Percentiles rank a stretch among this genome's conserved stretches.
phyloP scores from a whole-genome alignment of 1,140 invertebrate species.

The Aphelinus certus region DNA sequence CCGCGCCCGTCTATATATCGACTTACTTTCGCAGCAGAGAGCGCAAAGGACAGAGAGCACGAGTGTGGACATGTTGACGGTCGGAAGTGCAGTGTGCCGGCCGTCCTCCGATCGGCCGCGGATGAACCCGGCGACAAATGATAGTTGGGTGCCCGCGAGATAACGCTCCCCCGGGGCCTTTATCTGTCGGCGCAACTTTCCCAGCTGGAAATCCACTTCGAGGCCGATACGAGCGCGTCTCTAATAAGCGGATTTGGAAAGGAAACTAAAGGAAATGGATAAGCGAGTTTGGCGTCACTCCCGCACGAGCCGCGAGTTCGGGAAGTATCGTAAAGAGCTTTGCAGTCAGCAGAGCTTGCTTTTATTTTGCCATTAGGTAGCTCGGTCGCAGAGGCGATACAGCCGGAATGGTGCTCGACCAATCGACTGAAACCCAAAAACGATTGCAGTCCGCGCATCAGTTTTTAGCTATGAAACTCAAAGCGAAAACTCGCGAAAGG shows the following conservation, averaged over 20 bases:
- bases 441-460: too few relatives aligned
- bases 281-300: neutral
- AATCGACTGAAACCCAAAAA: too few relatives aligned
- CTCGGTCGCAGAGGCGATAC: too few relatives aligned
- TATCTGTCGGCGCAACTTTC: too few relatives aligned
- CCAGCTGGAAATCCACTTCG: too few relatives aligned
- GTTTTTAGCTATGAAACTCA: too few relatives aligned
- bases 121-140: neutral
- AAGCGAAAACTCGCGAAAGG: too few relatives aligned
- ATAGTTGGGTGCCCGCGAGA: constrained; percentile 14
- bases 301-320: constrained; percentile 23
- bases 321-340: constrained; percentile 38
- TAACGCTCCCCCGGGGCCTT: neutral
- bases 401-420: too few relatives aligned
- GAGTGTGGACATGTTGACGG: constrained; percentile 33
- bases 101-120: neutral
- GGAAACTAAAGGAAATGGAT: neutral
- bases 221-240: neutral
- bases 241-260: neutral
- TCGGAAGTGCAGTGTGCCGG: neutral
- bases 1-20: neutral
- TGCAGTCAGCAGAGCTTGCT: constrained; percentile 5
- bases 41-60: constrained; percentile 4
- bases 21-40: constrained; percentile 20
- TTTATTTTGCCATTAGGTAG: too few relatives aligned